These are phyloP conservation scores for Leptopilina myrica DNA, from an alignment of 2,888 invertebrate species.

Conservation along the genomic window DNA sequence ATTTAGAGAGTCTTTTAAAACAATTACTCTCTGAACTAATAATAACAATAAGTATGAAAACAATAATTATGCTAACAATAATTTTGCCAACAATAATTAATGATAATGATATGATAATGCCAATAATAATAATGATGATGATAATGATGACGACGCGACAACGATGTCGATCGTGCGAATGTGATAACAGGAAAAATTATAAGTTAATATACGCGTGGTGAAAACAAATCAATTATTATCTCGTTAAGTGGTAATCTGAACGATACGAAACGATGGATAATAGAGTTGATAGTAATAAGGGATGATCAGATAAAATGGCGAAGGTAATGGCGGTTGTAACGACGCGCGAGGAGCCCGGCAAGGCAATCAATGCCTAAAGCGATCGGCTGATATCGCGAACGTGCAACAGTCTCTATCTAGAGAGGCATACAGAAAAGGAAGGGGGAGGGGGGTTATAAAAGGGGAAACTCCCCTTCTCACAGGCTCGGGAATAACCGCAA, in stretches of 20 bases:
- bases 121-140: no score
- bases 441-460: no score
- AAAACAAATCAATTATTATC: slow-evolving; percentile 57
- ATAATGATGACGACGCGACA: no score
- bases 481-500: slow-evolving; percentile 49
- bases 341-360: slow-evolving; percentile 50
- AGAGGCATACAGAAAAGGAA: slow-evolving; percentile 35
- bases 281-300: slow-evolving; percentile 56
- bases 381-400: slow-evolving; percentile 52
- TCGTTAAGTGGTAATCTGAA: slow-evolving; percentile 56
- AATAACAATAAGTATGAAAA: no score
- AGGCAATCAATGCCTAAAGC: slow-evolving; percentile 56
- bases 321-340: slow-evolving; percentile 55
- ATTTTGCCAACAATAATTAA: no score
- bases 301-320: slow-evolving; percentile 54
- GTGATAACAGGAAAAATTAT: background rate
- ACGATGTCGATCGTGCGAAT: no score
- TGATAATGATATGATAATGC: no score
- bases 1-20: no score
- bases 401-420: slow-evolving; percentile 51
- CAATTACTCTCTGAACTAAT: no score
- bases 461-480: background rate
- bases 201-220: slow-evolving; percentile 46
- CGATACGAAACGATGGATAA: slow-evolving; percentile 57
- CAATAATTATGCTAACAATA: no score